phyloP scores from a whole-genome alignment of 2,113 vertebrate species.

The Phaethornis superciliosus region DNA sequence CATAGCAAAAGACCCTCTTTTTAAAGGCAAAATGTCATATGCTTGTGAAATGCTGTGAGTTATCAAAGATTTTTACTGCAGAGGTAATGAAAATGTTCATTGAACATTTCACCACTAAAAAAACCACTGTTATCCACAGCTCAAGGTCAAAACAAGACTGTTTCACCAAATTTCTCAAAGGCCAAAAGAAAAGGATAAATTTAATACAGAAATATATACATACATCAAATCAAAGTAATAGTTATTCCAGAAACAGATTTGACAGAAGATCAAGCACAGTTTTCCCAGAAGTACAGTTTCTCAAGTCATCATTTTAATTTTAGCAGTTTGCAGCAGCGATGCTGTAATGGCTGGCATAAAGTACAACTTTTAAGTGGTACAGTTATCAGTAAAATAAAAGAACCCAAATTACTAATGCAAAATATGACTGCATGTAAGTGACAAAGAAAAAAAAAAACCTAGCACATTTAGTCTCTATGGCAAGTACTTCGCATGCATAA shows the following conservation, averaged over 20 bases:
- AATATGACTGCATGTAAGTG: background rate
- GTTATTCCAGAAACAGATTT: background rate
- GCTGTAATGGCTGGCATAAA: background rate
- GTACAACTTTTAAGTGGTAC: background rate
- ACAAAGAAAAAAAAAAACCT: background rate
- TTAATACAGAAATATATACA: background rate
- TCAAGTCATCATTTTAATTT: slow-evolving; percentile 1
- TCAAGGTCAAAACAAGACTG: background rate
- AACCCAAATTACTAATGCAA: background rate
- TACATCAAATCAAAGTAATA: background rate
- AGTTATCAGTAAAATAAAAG: background rate
- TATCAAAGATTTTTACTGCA: background rate
- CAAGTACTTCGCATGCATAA: background rate
- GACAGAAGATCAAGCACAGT: background rate
- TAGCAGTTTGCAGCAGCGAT: background rate
- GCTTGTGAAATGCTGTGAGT: background rate
- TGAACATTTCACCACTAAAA: background rate
- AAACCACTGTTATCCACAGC: background rate
- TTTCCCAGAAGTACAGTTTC: background rate
- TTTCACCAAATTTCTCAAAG: background rate
- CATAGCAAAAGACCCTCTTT: background rate
- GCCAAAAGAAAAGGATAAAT: background rate
- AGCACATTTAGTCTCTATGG: background rate
- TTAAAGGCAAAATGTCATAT: background rate
- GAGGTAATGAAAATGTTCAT: background rate